Conservation (phyloP, 2,113 vertebrate genomes). For the Bubo bubo region DNA sequence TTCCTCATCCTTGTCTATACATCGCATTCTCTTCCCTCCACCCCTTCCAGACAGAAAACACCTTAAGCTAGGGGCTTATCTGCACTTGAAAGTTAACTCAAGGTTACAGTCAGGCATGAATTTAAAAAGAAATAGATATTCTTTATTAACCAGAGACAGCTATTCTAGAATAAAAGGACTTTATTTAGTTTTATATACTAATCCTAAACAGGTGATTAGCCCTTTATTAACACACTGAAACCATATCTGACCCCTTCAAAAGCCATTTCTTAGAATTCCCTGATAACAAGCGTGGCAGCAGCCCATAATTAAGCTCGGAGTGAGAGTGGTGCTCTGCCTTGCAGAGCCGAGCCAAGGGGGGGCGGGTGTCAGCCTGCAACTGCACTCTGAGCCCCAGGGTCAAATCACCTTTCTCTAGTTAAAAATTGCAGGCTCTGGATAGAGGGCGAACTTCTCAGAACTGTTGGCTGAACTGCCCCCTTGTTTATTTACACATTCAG, state of each 20-base stretch:
- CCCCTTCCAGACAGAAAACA: neutral
- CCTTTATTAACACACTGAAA: neutral
- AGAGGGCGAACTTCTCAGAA: neutral
- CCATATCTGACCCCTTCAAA: neutral
- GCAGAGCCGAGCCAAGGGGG: neutral
- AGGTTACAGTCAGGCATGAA: neutral
- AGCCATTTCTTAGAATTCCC: neutral
- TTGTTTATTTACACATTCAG: neutral
- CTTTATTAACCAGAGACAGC: neutral
- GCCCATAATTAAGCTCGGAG: neutral
- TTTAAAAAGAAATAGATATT: neutral
- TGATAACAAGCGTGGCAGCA: neutral
- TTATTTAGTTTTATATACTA: neutral
- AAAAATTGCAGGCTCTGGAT: neutral
- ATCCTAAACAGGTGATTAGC: neutral
- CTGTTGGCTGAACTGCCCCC: neutral
- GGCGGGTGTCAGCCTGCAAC: neutral
- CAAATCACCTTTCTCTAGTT: neutral
- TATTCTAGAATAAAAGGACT: neutral
- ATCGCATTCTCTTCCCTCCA: neutral
- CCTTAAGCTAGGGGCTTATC: neutral
- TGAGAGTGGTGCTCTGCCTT: neutral
- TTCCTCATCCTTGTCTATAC: neutral
- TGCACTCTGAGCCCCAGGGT: accelerated
- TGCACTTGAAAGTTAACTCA: neutral